A percentile compares a stretch with the other conserved stretches of the same genome.
Evolutionary conservation across 2,888 invertebrate genomes (phyloP).

Genomic region (Leucophenga maculata): DNA sequence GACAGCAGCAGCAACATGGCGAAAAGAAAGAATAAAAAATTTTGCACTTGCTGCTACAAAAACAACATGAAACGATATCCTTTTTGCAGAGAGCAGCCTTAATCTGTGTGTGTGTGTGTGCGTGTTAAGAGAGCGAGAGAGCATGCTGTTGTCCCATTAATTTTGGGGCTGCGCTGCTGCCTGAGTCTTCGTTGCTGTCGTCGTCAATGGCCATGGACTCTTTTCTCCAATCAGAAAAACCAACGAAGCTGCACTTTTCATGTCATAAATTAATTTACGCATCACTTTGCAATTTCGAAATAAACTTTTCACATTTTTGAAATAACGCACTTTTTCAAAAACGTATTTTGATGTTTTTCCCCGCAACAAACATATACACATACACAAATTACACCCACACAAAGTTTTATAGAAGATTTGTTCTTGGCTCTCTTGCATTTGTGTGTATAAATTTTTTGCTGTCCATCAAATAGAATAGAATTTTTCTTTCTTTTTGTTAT

Average conservation of each 20-base stretch:
- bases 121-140: background rate
- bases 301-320: conserved; percentile 5
- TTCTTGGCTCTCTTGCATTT: conserved; percentile 45
- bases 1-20: conserved; percentile 38
- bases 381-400: conserved; percentile 29
- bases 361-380: conserved; percentile 18
- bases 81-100: background rate
- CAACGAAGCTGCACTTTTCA: background rate
- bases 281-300: background rate
- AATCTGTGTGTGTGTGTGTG: background rate
- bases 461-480: background rate
- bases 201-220: conserved; percentile 19
- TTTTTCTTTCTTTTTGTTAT: conserved; percentile 5
- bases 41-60: conserved; percentile 47
- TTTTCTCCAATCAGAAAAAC: conserved; percentile 3
- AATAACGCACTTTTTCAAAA: conserved; percentile 9
- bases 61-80: conserved; percentile 8
- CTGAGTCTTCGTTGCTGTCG: background rate
- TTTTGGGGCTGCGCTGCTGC: conserved; percentile 13
- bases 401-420: conserved; percentile 38
- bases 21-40: conserved; percentile 45
- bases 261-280: background rate
- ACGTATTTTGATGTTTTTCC: conserved; percentile 28
- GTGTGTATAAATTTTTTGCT: conserved; percentile 54
- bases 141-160: conserved; percentile 18